Conservation (phyloP, 1,140 invertebrate genomes). For the Hypothenemus hampei region DNA sequence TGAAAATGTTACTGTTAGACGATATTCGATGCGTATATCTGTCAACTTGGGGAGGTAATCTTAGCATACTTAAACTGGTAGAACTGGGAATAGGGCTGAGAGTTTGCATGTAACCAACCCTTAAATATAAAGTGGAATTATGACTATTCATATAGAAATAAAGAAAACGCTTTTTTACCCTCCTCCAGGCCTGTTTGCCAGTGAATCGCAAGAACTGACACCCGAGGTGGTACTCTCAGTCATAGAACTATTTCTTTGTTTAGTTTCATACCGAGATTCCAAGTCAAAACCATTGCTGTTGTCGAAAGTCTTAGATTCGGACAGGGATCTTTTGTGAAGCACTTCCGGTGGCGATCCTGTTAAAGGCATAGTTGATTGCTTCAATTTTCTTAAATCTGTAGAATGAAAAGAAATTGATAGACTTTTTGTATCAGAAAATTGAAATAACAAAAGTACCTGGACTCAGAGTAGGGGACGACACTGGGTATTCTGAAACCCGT, state of each 20-base stretch:
- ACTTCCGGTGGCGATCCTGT: slow-evolving; percentile 46
- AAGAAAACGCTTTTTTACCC: slow-evolving; percentile 36
- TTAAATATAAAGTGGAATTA: slow-evolving; percentile 43
- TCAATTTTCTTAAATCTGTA: slow-evolving; percentile 33
- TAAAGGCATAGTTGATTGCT: slow-evolving; percentile 53
- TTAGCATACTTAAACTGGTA: slow-evolving; percentile 53
- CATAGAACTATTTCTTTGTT: slow-evolving; percentile 50
- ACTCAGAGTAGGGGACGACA: slow-evolving; percentile 14
- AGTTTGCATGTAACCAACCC: slow-evolving; percentile 59
- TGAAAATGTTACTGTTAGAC: slow-evolving; percentile 49
- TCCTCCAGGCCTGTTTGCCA: slow-evolving; percentile 52
- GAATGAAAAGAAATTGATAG: slow-evolving; percentile 1
- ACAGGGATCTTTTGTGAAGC: slow-evolving; percentile 54
- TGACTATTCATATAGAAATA: slow-evolving; percentile 16
- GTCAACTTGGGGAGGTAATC: slow-evolving; percentile 38
- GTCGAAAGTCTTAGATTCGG: slow-evolving; percentile 59
- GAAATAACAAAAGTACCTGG: slow-evolving; percentile 17
- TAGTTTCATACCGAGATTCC: slow-evolving; percentile 26
- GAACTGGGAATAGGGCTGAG: slow-evolving; percentile 80
- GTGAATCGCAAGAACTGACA: slow-evolving; percentile 71
- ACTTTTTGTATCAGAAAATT: background rate
- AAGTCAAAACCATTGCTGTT: slow-evolving; percentile 35
- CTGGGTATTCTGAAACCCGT: slow-evolving; percentile 16
- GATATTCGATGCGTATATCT: slow-evolving; percentile 48
- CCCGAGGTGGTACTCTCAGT: slow-evolving; percentile 76